Base-by-base conservation (phyloP, 2,888 invertebrate species). In the Cantharis rufa region DNA sequence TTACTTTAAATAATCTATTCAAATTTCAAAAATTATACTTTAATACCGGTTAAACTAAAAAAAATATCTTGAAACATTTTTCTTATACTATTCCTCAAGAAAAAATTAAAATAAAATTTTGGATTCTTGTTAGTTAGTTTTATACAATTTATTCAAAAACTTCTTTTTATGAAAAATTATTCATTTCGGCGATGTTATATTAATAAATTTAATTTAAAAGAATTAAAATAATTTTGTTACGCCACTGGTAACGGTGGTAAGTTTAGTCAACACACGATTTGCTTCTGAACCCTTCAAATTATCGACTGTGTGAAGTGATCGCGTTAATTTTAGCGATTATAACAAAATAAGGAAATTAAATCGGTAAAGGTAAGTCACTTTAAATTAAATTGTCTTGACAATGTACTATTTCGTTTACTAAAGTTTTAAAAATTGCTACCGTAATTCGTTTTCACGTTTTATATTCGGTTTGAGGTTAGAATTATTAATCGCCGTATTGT, bases 381-480 rank as follows among this genome's bases (percentile, higher is more conserved):
- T n/a, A 48, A 48, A n/a, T n/a, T 48, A 48, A 48, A 48, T 48
- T 48, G 48, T 11, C 48, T n/a, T 48, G n/a, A 48, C 5, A 48
- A 1, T n/a, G 7, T n/a, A 2, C 2, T 48, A 48, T 48, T 48
- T 48, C 7, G n/a, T 7, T n/a, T 48, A 48, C 7, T n/a, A 48
- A 7, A 48, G 7, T 48, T 48, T 0, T 48, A 48, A 48, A n/a
- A n/a, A 9, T n/a, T 48, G n/a, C 7, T 3, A 4, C n/a, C n/a
- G n/a, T n/a, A n/a, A 48, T 7, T n/a, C n/a, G 24, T 10, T 68
- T 15, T 68, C 15, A 68, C 24, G 24, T 18, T 69, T 69, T 18
- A 2, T 70, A 18, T 48, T 15, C 48, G 24, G 5, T 70, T 70
- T 70, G 70, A 70, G 70, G 70, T 70, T 70, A 70, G 48, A 48